phyloP scores from a whole-genome alignment of 1,140 invertebrate species.

The Drosophila murphyi region DNA sequence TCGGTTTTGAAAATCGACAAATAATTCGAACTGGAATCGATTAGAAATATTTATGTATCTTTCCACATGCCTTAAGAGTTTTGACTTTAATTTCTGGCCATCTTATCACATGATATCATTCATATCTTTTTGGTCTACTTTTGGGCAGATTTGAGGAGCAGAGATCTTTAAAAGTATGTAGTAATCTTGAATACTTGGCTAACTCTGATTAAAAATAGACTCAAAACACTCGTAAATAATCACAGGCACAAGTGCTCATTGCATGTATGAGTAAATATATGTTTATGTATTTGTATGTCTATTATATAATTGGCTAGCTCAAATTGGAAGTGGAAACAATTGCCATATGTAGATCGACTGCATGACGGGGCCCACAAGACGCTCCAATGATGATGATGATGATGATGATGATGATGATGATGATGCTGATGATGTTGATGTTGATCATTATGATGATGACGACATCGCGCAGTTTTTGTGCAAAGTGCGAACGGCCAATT shows the following conservation, averaged over 20 bases:
- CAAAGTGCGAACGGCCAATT: slow-evolving; percentile 70
- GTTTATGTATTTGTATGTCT: neutral
- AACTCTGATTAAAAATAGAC: slow-evolving; percentile 19
- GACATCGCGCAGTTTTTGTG: slow-evolving; percentile 73
- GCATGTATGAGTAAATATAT: neutral
- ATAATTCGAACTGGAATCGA: too few relatives aligned
- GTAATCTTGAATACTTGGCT: neutral
- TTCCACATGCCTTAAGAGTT: too few relatives aligned
- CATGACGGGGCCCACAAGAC: slow-evolving; percentile 50
- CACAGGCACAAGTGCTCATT: neutral
- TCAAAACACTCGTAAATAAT: slow-evolving; percentile 11
- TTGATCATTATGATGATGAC: slow-evolving; percentile 54
- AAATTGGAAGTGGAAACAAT: slow-evolving; percentile 79
- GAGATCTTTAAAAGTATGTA: neutral
- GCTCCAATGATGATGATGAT: slow-evolving; percentile 24
- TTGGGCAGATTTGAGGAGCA: neutral
- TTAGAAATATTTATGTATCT: too few relatives aligned
- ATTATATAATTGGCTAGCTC: slow-evolving; percentile 52
- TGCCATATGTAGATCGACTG: slow-evolving; percentile 69
- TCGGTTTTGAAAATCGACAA: too few relatives aligned
- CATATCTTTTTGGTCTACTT: neutral
- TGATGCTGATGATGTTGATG: slow-evolving; percentile 41
- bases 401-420: slow-evolving; percentile 27
- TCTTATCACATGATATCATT: too few relatives aligned
- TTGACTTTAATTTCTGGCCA: too few relatives aligned